Evolutionary conservation across 1,140 invertebrate species (phyloP), one percentile per base, ranked within the genome.

Genomic region (Dendrolimus punctatus): DNA sequence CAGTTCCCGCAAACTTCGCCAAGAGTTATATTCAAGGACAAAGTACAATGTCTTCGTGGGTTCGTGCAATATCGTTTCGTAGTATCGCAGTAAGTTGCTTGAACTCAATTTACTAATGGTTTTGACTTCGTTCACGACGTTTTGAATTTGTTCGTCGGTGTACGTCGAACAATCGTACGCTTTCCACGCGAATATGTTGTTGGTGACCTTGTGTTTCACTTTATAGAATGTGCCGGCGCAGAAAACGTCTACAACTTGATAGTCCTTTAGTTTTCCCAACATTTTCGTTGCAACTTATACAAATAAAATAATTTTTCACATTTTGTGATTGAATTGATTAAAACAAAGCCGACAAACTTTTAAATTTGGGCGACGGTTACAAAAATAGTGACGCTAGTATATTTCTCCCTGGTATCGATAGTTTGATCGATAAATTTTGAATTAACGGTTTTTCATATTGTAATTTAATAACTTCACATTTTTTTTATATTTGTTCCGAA

Each of bases 201-300:
- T 80, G 51, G 76, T 86, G 76, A 83, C 80, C 81, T 85, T 86
- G 78, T 86, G 83, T 61, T 69, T 73, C 56, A 86, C 83, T 83
- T 82, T 83, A 60, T 86, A 86, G 71, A 85, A 80, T 57, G 80
- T 77, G 59, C 81, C 83, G 54, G 73, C 73, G 58, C 77, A 79
- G 62, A 80, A 70, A 58, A 85, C 83, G 70, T 83, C 83, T 64
- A 85, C 63, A 64, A 86, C 83, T 82, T 83, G 80, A 79, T 82
- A 86, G 66, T 86, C 76, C 57, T 74, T 81, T 61, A 85, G 64
- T 71, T 85, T 84, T 71, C 76, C 80, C 59, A 72, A 58, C 80
- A 83, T 85, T 70, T 42, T 73, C 43, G 46, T 53, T 36, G 36
- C 49, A 60, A 57, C 60, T 66, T 52, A 50, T 55, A 49, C 45